Percentiles rank a stretch among this genome's conserved stretches.
Evolutionary conservation across 1,140 invertebrate genomes (phyloP).

Genomic region (Cotesia chilonis): DNA sequence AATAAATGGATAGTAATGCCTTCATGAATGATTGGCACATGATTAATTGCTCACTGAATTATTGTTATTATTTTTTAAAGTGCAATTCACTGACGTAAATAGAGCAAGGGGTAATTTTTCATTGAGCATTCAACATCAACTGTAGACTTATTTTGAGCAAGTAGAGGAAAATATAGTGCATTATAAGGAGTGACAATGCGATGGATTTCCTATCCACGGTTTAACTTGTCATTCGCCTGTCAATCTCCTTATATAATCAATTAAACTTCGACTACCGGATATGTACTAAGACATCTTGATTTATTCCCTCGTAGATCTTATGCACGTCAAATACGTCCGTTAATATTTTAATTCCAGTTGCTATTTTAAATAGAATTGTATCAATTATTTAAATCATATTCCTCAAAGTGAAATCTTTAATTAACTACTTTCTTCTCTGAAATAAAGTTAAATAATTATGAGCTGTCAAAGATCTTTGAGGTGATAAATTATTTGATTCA

Average conservation of each 20-base stretch:
- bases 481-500: too few relatives aligned
- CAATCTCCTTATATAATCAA: conserved; percentile 15
- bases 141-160: too few relatives aligned
- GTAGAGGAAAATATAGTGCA: neutral
- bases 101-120: conserved; percentile 27
- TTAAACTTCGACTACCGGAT: neutral
- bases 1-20: neutral
- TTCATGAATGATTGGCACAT: conserved; percentile 17
- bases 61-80: neutral
- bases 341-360: too few relatives aligned
- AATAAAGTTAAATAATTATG: too few relatives aligned
- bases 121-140: neutral
- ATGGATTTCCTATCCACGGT: conserved; percentile 16
- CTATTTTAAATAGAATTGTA: too few relatives aligned
- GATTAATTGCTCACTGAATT: conserved; percentile 13
- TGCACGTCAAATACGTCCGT: too few relatives aligned
- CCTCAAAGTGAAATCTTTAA: too few relatives aligned
- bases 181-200: conserved; percentile 14
- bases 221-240: conserved; percentile 3
- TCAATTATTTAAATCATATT: too few relatives aligned
- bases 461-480: too few relatives aligned
- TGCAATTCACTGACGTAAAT: conserved; percentile 15
- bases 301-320: neutral
- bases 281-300: neutral
- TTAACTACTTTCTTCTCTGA: too few relatives aligned